Conservation (phyloP, 2,888 invertebrate genomes). For the Punctoribates punctum region DNA sequence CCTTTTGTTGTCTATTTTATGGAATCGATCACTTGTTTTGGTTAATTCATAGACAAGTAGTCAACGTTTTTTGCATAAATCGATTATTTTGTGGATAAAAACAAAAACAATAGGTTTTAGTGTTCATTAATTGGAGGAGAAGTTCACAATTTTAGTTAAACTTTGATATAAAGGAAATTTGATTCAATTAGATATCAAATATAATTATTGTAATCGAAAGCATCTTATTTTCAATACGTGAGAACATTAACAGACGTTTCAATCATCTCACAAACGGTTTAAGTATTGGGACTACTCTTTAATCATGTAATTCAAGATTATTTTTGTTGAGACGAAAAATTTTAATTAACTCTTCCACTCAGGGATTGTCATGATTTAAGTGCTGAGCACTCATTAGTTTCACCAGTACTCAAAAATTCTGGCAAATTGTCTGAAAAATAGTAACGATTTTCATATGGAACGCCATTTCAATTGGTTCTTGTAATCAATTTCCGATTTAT, state of each 20-base stretch:
- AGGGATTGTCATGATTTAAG: no score
- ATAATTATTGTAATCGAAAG: background rate
- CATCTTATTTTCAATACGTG: conserved; percentile 6
- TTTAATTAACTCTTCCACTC: no score
- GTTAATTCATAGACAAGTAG: background rate
- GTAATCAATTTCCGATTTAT: no score
- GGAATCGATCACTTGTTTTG: background rate
- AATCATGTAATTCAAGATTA: no score
- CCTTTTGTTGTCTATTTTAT: background rate
- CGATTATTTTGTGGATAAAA: background rate
- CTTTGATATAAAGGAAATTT: background rate
- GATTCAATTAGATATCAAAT: background rate
- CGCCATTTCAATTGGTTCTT: no score
- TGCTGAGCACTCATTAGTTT: no score
- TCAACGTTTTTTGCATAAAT: background rate
- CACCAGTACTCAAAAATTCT: no score
- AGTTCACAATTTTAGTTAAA: background rate
- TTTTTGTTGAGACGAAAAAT: no score
- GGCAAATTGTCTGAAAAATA: no score
- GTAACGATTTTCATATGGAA: no score
- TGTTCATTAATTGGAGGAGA: background rate
- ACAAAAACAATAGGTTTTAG: background rate
- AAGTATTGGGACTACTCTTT: no score
- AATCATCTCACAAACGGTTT: no score
- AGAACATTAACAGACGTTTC: background rate